These are phyloP conservation scores for Pygathrix nemaeus DNA, from an alignment of 2,113 vertebrate genomes.

Conservation along the genomic window DNA sequence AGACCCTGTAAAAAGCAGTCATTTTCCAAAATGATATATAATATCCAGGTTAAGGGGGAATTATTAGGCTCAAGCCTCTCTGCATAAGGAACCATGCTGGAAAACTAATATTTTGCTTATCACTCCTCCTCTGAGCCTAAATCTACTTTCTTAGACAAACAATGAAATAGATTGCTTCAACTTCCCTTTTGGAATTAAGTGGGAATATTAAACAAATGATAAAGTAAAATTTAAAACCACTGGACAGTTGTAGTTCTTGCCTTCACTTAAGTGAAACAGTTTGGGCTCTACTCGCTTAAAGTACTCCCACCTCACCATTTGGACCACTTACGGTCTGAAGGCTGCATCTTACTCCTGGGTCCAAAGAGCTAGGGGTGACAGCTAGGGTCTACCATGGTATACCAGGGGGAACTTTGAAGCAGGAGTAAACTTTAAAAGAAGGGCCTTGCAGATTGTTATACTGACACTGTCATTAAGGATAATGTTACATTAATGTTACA, in stretches of 20 bases:
- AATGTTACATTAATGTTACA: not conserved
- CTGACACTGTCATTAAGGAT: not conserved
- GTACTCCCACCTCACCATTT: not conserved
- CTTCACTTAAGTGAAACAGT: not conserved
- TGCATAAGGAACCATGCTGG: not conserved
- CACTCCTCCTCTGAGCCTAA: not conserved
- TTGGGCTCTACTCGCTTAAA: not conserved
- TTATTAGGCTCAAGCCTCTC: not conserved
- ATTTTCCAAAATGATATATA: conserved; percentile 11
- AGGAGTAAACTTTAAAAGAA: not conserved
- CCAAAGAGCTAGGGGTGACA: not conserved
- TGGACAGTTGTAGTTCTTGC: not conserved
- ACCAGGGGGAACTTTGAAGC: not conserved
- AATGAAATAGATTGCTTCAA: not conserved
- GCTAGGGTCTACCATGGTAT: not conserved
- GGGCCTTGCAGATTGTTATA: not conserved
- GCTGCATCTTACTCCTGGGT: not conserved
- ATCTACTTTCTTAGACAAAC: conserved; percentile 28
- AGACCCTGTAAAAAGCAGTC: not conserved
- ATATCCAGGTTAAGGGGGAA: not conserved
- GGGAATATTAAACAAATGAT: conserved; percentile 12
- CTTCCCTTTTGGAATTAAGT: conserved; percentile 48
- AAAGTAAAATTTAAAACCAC: conserved; percentile 15
- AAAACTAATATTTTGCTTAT: conserved; percentile 8
- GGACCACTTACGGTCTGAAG: not conserved